phyloP scores from a whole-genome alignment of 2,797 vertebrate genomes.

The Xiphophorus birchmanni region DNA sequence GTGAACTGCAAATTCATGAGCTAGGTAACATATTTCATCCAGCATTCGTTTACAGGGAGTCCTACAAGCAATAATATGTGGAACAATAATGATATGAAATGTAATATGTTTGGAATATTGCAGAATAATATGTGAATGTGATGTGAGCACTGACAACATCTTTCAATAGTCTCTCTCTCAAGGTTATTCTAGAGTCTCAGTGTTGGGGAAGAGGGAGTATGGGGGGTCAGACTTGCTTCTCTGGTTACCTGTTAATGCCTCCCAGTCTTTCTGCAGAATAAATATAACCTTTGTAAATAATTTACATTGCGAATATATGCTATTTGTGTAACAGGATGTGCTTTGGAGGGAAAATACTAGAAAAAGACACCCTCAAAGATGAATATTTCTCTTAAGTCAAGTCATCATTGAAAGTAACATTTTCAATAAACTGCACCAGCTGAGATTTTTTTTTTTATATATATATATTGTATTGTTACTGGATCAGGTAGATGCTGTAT shows the following conservation, averaged over 20 bases:
- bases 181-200: slow-evolving; percentile 31
- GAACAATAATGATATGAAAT: slow-evolving; percentile 1
- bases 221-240: slow-evolving; percentile 23
- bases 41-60: slow-evolving; percentile 50
- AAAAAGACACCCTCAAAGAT: background rate
- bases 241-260: slow-evolving; percentile 65
- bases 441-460: background rate
- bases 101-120: background rate
- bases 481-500: slow-evolving; percentile 22
- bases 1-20: slow-evolving; percentile 27
- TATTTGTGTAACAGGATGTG: background rate
- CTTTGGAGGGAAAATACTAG: background rate
- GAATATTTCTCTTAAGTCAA: slow-evolving; percentile 5
- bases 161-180: slow-evolving; percentile 56
- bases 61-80: slow-evolving; percentile 56
- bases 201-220: slow-evolving; percentile 7
- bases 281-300: slow-evolving; percentile 6
- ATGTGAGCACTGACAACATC: slow-evolving; percentile 66
- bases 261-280: slow-evolving; percentile 29
- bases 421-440: slow-evolving; percentile 2
- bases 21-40: slow-evolving; percentile 46
- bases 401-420: slow-evolving; percentile 18
- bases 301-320: background rate
- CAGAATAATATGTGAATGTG: background rate
- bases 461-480: slow-evolving; percentile 21